Percentiles rank a stretch among this genome's conserved stretches.
Evolutionary conservation across 1,140 invertebrate species (phyloP).

Genomic region (Heliconius congener): DNA sequence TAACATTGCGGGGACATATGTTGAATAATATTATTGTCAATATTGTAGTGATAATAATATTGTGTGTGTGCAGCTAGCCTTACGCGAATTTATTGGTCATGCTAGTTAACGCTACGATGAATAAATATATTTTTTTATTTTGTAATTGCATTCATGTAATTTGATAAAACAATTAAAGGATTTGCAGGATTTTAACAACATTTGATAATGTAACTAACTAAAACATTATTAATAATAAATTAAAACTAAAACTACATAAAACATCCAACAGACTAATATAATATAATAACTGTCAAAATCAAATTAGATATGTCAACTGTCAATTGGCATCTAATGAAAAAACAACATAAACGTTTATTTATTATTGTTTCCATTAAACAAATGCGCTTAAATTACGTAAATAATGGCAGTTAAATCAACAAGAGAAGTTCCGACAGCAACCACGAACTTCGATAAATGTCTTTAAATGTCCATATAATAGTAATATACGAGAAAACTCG

Average conservation of each 20-base stretch:
- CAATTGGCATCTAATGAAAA: slow-evolving; percentile 38
- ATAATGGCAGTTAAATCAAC: slow-evolving; percentile 40
- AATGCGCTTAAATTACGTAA: slow-evolving; percentile 36
- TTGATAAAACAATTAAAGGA: too few species aligned
- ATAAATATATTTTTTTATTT: too few species aligned
- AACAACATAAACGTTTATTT: slow-evolving; percentile 45
- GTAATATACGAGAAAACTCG: slow-evolving; percentile 48
- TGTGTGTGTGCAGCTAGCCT: too few species aligned
- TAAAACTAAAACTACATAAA: neutral
- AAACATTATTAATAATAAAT: neutral
- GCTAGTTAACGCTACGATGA: too few species aligned
- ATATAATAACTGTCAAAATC: neutral
- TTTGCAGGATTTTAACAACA: too few species aligned
- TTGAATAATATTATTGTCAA: too few species aligned
- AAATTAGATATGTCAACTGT: slow-evolving; percentile 18
- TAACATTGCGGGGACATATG: too few species aligned
- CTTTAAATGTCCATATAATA: slow-evolving; percentile 38
- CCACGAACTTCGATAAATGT: slow-evolving; percentile 57
- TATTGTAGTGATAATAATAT: too few species aligned
- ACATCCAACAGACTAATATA: neutral
- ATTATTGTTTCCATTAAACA: slow-evolving; percentile 46
- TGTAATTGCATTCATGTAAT: too few species aligned
- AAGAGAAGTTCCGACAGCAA: slow-evolving; percentile 58
- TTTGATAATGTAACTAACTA: neutral
- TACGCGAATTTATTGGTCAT: too few species aligned